phyloP scores from a whole-genome alignment of 2,797 vertebrate species.

The Parauchenoglanis punctatus region DNA sequence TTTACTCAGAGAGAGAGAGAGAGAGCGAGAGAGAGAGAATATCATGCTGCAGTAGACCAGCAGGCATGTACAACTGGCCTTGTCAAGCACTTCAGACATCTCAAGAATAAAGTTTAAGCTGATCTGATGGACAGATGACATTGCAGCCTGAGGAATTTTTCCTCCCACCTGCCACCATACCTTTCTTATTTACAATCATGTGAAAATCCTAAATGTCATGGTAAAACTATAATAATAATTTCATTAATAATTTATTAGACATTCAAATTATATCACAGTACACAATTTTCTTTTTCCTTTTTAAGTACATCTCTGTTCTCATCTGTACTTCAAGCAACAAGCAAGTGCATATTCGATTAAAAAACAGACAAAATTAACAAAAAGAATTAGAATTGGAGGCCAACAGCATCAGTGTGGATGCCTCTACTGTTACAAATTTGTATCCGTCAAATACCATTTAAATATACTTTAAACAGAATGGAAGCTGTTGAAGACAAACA shows the following conservation, averaged over 20 bases:
- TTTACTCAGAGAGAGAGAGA: neutral
- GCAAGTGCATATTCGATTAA: neutral
- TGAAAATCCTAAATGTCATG: neutral
- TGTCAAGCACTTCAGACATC: slow-evolving; percentile 22
- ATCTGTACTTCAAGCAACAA: no score
- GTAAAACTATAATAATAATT: neutral
- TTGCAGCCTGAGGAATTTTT: neutral
- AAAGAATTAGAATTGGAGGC: no score
- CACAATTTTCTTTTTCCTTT: no score
- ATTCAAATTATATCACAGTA: no score
- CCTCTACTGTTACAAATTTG: neutral
- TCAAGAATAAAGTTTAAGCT: slow-evolving; percentile 10
- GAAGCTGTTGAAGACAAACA: neutral
- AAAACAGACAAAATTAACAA: no score
- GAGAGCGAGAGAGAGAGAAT: neutral
- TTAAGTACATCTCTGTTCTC: no score
- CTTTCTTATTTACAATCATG: neutral
- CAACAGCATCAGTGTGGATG: no score
- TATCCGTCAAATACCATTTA: neutral
- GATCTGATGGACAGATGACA: slow-evolving; percentile 17
- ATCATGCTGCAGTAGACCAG: neutral
- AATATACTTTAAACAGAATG: neutral
- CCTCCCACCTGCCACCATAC: neutral
- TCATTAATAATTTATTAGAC: no score
- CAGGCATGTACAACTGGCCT: neutral